A percentile compares a stretch with the other conserved stretches of the same genome.
These are phyloP conservation scores for Oreohelix idahoensis DNA, from an alignment of 1,140 invertebrate species.

Conservation along the genomic window DNA sequence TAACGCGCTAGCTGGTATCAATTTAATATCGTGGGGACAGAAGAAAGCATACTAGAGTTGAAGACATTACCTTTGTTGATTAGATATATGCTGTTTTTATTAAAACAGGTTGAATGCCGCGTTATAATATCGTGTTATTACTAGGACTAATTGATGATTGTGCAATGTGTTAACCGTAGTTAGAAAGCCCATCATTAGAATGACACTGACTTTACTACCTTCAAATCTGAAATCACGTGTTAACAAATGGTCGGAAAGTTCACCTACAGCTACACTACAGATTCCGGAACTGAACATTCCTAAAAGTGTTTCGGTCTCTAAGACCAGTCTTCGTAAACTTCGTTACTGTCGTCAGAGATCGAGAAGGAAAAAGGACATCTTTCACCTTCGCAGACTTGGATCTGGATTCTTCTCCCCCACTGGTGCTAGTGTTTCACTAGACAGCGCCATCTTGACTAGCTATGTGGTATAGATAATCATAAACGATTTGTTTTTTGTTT, in stretches of 20 bases:
- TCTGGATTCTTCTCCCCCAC: slow-evolving; percentile 33
- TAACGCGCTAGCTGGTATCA: too few relatives aligned
- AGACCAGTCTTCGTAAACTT: slow-evolving; percentile 13
- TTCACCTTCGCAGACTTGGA: slow-evolving; percentile 8
- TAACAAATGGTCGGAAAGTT: not conserved
- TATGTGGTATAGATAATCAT: slow-evolving; percentile 3
- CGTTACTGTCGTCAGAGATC: slow-evolving; percentile 36
- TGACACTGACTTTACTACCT: not conserved
- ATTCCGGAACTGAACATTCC: not conserved
- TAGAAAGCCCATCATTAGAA: not conserved
- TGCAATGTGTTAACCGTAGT: not conserved
- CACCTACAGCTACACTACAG: not conserved
- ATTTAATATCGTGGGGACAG: too few relatives aligned
- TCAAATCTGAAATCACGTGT: not conserved
- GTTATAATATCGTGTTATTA: too few relatives aligned
- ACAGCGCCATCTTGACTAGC: slow-evolving; percentile 17
- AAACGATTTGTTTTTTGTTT: not conserved
- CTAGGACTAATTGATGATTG: too few relatives aligned
- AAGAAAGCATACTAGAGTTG: too few relatives aligned
- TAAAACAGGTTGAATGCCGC: too few relatives aligned
- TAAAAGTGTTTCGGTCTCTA: not conserved
- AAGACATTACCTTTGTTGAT: not conserved
- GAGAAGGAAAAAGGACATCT: slow-evolving; percentile 22
- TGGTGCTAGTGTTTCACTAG: not conserved
- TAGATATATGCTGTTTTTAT: too few relatives aligned